A percentile compares a stretch with the other conserved stretches of the same genome.
These are phyloP conservation scores for Enteromius afrohamiltoni DNA, from an alignment of 2,797 vertebrate species.

Conservation along the genomic window DNA sequence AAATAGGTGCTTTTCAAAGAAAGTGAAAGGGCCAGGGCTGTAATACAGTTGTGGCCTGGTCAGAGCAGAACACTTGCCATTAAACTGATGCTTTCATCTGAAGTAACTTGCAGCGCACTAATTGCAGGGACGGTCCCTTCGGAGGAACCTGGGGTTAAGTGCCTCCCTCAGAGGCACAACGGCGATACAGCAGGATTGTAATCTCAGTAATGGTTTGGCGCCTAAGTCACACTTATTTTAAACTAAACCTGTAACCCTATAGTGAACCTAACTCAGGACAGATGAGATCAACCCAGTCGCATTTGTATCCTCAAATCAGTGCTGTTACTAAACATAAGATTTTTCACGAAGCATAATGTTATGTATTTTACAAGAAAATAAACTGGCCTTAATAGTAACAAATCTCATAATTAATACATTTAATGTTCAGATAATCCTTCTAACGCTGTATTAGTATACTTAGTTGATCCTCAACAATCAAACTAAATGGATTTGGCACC, in stretches of 20 bases:
- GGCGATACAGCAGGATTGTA: constrained; percentile 24
- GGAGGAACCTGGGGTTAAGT: constrained; percentile 30
- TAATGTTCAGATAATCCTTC: constrained; percentile 15
- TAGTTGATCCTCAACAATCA: constrained; percentile 4
- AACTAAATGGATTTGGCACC: background rate
- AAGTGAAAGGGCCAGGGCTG: background rate
- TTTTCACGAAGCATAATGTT: background rate
- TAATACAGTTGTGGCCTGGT: constrained; percentile 12
- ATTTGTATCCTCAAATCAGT: background rate
- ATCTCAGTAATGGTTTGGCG: constrained; percentile 20
- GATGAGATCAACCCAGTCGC: background rate
- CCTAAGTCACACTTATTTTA: constrained; percentile 4
- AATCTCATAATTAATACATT: constrained; percentile 16
- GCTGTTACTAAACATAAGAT: background rate
- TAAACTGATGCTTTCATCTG: constrained; percentile 36
- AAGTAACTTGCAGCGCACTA: constrained; percentile 38
- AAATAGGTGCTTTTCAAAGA: constrained; percentile 27
- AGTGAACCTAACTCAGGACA: background rate
- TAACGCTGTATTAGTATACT: background rate
- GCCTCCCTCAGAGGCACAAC: background rate
- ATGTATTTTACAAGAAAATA: background rate
- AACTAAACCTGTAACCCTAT: background rate
- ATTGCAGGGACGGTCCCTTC: constrained; percentile 28
- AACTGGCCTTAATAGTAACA: background rate
- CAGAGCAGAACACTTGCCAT: constrained; percentile 26